Evolutionary conservation across 2,888 invertebrate species (phyloP).

Genomic region (Ophonus ardosiacus): DNA sequence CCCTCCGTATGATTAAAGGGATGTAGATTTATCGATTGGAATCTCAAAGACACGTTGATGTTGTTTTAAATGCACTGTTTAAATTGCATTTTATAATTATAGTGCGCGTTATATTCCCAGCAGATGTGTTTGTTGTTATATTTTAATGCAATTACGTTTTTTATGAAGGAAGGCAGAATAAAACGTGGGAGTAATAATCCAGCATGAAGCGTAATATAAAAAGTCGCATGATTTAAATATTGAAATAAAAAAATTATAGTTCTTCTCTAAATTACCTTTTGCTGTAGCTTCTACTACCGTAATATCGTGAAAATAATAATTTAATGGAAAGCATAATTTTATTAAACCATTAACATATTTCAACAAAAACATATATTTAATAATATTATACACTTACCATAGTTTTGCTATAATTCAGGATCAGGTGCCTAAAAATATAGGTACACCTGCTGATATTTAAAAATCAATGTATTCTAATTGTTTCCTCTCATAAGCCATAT

Average conservation of each 20-base stretch:
- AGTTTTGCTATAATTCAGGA: no score
- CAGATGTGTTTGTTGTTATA: constrained; percentile 18
- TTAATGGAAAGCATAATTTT: no score
- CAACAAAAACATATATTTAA: no score
- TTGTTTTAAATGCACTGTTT: constrained; percentile 33
- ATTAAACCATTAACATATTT: no score
- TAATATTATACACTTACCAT: no score
- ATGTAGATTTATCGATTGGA: constrained; percentile 9
- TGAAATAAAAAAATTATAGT: not conserved
- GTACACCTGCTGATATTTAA: no score
- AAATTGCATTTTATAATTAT: constrained; percentile 46
- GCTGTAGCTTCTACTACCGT: no score
- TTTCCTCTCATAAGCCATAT: no score
- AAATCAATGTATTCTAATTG: no score
- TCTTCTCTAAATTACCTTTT: not conserved
- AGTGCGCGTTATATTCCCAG: constrained; percentile 18
- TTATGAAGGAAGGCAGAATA: constrained; percentile 3
- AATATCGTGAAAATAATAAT: no score
- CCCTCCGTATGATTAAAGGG: not conserved
- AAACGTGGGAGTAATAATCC: constrained; percentile 2
- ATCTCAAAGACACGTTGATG: constrained; percentile 18
- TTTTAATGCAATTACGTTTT: constrained; percentile 37
- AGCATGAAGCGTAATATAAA: not conserved
- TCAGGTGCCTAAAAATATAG: no score
- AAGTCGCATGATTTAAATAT: not conserved